Base-by-base conservation (phyloP, 2,888 invertebrate genomes). In the Hirtodrosophila confusa region DNA sequence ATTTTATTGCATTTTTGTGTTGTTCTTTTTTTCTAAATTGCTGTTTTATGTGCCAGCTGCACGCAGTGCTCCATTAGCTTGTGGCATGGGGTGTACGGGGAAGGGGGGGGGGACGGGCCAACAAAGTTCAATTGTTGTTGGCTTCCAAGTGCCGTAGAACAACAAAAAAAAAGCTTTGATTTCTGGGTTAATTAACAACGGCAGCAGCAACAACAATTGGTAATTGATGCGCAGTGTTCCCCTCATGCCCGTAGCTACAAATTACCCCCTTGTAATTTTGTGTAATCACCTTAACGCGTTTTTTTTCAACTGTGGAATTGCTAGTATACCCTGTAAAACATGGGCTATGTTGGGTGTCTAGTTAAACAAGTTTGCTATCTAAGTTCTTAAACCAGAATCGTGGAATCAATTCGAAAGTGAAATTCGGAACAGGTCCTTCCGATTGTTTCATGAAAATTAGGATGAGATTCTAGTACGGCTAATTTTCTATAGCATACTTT, bases 161-260 rank as follows among this genome's bases (percentile, higher is more conserved):
- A 29, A 8, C 35, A 37, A 36, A 50, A 51, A 55, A 56, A 50
- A 31, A 47, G 35, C 44, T 63, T 69, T 76, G 77, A 76, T 84
- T 79, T 69, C 80, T 84, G 67, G 65, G 77, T 86, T 80, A 80
- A 80, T 80, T 80, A 86, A 76, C 51, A 74, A 65, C 40, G 41
- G 39, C 62, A 58, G 53, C 63, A 49, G 56, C 67, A 75, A 36
- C 69, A 69, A 71, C 71, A 80, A 83, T 86, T 86, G 84, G 69
- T 84, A 86, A 86, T 84, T 80, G 84, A 84, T 86, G 80, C 77
- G 61, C 56, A 41, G 48, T 53, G 27, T 6, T 3, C 27, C 17
- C 27, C 37, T 29, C 27, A 5, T 4, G 5, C 27, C 23, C n/a
- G 3, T 36, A 11, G 33, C 12, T n/a, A 17, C 7, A 17, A 29